Base-by-base conservation (phyloP, 2,113 vertebrate genomes). In the Brienomyrus longianalis region DNA sequence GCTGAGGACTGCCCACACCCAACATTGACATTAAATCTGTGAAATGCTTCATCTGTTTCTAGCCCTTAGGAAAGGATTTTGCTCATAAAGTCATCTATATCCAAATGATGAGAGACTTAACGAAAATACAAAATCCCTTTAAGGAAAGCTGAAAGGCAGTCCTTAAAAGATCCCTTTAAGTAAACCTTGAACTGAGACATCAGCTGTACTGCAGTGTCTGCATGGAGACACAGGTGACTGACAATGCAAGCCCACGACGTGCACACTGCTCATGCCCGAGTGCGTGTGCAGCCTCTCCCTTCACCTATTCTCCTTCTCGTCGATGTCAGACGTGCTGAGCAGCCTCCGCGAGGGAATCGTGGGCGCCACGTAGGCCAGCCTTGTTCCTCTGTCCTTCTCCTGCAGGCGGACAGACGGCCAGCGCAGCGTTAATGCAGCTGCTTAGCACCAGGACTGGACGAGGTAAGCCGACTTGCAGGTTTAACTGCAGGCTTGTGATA, bases 301-400 rank as follows among this genome's bases (percentile, higher is more conserved):
- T 94, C 90, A 98, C 98, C 98, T 98, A 96, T 99, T 99, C 95
- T 99, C 98, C 94, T 99, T 99, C 94, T 99, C 98, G 86, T 99
- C 98, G 39, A 99, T 97, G 92, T 99, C 98, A 91, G 98, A 99
- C 74, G 97, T 97, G 95, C 98, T 99, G 93, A 96, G 97, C 91
- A 98, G 95, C 90, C 98, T 96, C 93, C 97, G 97, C 52, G 87
- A 88, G 2, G 98, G 98, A 94, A 99, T 97, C 92, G 97, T 98
- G 77, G 98, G 98, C 66, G 98, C 96, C 90, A 99, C 98, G 85
- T 99, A 99, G 0, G 98, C 98, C 90, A 99, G 96, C 7, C 97
- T 95, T 86, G 97, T 94, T 94, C 96, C 96, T 96, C 98, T 99
- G 92, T 99, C 98, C 93, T 97, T 99, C 88, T 99, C 98, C 98